These are phyloP conservation scores for Liodrosophila aerea DNA, from an alignment of 2,888 invertebrate genomes.

Conservation along the genomic window DNA sequence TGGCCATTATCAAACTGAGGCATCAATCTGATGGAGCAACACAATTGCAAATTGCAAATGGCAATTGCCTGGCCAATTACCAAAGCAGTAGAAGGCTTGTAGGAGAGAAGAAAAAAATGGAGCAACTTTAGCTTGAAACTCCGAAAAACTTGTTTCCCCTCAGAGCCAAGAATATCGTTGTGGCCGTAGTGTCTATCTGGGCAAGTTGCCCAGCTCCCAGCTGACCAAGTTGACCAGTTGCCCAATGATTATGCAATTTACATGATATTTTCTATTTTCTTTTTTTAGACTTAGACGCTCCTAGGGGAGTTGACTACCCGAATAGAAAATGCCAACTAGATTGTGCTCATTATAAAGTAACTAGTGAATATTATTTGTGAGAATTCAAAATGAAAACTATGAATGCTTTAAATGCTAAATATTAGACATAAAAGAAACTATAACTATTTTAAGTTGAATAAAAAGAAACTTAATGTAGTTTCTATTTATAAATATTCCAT, in stretches of 20 bases:
- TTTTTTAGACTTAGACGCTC: no score
- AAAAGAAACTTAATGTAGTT: no score
- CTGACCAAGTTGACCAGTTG: slow-evolving; percentile 43
- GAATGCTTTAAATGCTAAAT: no score
- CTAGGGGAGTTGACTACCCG: no score
- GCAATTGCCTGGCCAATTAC: slow-evolving; percentile 61
- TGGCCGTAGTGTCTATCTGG: background rate
- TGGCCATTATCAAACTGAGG: slow-evolving; percentile 71
- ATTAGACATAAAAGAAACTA: no score
- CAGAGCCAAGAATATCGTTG: slow-evolving; percentile 22
- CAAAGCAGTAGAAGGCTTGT: background rate
- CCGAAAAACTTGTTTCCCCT: slow-evolving; percentile 48
- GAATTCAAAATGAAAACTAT: no score
- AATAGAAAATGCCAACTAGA: no score
- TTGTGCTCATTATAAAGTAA: no score
- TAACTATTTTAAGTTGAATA: no score
- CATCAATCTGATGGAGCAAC: slow-evolving; percentile 60
- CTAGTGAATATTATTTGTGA: no score
- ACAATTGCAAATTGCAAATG: slow-evolving; percentile 68
- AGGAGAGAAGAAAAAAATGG: slow-evolving; percentile 40
- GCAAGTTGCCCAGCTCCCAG: slow-evolving; percentile 37
- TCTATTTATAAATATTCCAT: no score
- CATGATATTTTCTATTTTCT: slow-evolving; percentile 31
- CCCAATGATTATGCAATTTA: slow-evolving; percentile 71
- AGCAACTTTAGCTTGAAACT: slow-evolving; percentile 38